A percentile compares a stretch with the other conserved stretches of the same genome.
Evolutionary conservation across 1,140 invertebrate species (phyloP).

Genomic region (Brachionus angularis): DNA sequence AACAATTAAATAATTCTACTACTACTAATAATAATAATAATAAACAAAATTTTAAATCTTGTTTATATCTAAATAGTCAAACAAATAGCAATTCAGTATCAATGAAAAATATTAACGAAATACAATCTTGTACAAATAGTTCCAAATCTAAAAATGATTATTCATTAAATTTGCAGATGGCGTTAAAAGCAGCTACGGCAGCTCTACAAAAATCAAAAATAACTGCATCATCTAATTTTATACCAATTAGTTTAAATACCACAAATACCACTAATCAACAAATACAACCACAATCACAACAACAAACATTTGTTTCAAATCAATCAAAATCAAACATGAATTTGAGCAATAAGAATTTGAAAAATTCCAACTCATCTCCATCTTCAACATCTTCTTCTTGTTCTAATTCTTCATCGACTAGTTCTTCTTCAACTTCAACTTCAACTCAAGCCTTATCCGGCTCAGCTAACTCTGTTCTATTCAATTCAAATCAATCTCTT

Average conservation of each 20-base stretch:
- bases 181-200: conserved; percentile 26
- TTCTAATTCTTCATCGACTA: neutral
- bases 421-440: neutral
- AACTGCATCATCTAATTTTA: conserved; percentile 17
- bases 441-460: conserved; percentile 21
- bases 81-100: conserved; percentile 15
- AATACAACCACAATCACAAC: too few species aligned
- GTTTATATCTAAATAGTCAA: too few species aligned
- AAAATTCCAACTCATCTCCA: conserved; percentile 30
- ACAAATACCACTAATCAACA: neutral
- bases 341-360: neutral
- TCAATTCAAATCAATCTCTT: conserved; percentile 15
- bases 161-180: conserved; percentile 19
- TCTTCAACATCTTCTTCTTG: too few species aligned
- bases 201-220: conserved; percentile 30
- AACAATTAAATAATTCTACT: neutral
- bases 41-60: conserved; percentile 11
- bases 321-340: neutral
- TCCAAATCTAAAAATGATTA: neutral
- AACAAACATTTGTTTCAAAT: neutral
- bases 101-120: conserved; percentile 27
- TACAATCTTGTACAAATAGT: too few species aligned
- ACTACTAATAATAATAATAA: neutral
- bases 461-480: neutral
- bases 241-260: neutral